phyloP scores from a whole-genome alignment of 1,140 invertebrate genomes.

The Micrasema longulum region DNA sequence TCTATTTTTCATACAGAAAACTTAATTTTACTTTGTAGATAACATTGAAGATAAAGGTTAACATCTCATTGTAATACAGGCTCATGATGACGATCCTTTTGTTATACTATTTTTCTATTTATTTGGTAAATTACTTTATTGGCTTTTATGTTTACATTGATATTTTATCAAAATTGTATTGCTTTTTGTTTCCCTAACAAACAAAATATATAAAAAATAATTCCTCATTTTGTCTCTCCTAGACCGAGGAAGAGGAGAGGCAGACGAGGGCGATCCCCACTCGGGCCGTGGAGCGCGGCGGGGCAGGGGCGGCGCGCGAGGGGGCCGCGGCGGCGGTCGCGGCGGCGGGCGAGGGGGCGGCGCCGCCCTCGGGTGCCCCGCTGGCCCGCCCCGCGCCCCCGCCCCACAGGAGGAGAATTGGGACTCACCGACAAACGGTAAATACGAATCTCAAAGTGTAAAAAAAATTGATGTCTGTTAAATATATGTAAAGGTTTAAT shows the following conservation, averaged over 20 bases:
- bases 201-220: background rate
- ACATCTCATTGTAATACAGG: too few species aligned
- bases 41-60: too few species aligned
- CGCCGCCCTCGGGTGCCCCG: constrained; percentile 45
- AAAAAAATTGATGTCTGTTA: background rate
- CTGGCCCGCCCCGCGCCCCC: constrained; percentile 37
- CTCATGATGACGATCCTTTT: too few species aligned
- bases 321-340: constrained; percentile 64
- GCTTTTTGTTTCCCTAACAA: too few species aligned
- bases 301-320: constrained; percentile 61
- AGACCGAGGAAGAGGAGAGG: constrained; percentile 67
- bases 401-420: constrained; percentile 53
- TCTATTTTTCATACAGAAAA: too few species aligned
- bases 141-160: too few species aligned
- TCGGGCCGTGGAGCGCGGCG: constrained; percentile 64
- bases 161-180: too few species aligned
- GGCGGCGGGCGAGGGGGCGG: constrained; percentile 67
- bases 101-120: too few species aligned
- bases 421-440: constrained; percentile 8
- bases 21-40: too few species aligned
- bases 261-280: constrained; percentile 58
- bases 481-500: background rate
- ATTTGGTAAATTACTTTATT: too few species aligned
- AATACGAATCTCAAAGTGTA: background rate
- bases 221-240: constrained; percentile 2